Base-by-base conservation (phyloP, 2,113 vertebrate species). In the Acanthisitta chloris region DNA sequence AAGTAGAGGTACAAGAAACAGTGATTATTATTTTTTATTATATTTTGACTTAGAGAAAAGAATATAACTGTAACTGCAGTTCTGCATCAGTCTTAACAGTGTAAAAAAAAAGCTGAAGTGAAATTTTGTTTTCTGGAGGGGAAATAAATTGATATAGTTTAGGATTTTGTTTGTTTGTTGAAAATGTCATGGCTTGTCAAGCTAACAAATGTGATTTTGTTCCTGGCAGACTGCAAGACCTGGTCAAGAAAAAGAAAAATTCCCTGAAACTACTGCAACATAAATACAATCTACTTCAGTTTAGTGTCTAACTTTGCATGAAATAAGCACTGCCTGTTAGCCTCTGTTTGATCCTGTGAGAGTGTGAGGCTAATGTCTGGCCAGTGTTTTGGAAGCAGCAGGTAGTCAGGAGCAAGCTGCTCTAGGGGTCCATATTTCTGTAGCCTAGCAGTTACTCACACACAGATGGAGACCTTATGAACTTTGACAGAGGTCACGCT, bases 351-450 rank as follows among this genome's bases (percentile, higher is more conserved):
- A 99, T 99, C 99, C 98, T 98, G 98, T 98, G 98, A 98, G 98
- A 98, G 97, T 97, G 98, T 97, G 95, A 95, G 98, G 98, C 98
- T 99, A 97, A 98, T 98, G 99, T 99, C 99, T 99, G 99, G 98
- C 98, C 97, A 97, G 97, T 99, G 99, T 99, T 99, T 99, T 98
- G 98, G 98, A 98, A 99, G 97, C 99, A 99, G 99, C 99, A 99
- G 99, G 99, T 98, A 99, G 99, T 98, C 99, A 96, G 98, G 98
- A 98, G 98, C 97, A 99, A 98, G 98, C 99, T 98, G 98, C 98
- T 98, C 97, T 97, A 93, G 98, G 98, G 98, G 98, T 99, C 98
- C 98, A 98, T 97, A 98, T 98, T 97, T 98, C 98, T 98, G 98
- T 97, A 98, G 98, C 98, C 97, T 97, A 92, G 95, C 97, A 87